Evolutionary conservation across 1,140 invertebrate species (phyloP).

Genomic region (Tigriopus japonicus): DNA sequence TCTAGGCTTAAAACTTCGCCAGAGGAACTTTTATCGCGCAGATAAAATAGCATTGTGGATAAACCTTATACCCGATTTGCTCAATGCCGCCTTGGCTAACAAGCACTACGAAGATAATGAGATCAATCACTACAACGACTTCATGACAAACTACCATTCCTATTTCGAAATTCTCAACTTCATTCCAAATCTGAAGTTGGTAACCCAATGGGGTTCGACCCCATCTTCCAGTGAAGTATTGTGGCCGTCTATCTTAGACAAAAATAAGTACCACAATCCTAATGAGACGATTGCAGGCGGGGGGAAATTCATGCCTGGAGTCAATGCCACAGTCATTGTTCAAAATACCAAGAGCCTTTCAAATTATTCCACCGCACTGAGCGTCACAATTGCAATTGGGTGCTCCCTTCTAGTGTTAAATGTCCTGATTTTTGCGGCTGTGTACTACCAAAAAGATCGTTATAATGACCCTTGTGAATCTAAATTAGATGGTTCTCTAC

Average conservation of each 20-base stretch:
- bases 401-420: conserved; percentile 74
- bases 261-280: no score
- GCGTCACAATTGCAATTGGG: conserved; percentile 80
- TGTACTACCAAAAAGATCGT: conserved; percentile 64
- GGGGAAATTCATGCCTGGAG: neutral
- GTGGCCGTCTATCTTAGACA: no score
- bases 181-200: conserved; percentile 1
- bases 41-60: conserved; percentile 84
- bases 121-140: conserved; percentile 1
- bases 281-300: neutral
- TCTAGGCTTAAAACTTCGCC: conserved; percentile 40
- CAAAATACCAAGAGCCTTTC: neutral
- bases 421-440: conserved; percentile 72
- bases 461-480: neutral
- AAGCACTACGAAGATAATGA: neutral
- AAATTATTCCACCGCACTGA: conserved; percentile 49
- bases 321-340: neutral
- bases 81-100: conserved; percentile 31
- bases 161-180: conserved; percentile 5
- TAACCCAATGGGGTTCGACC: neutral
- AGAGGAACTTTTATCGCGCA: conserved; percentile 63
- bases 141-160: neutral
- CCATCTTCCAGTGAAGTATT: conserved; percentile 9
- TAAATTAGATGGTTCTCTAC: neutral
- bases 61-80: conserved; percentile 68